Evolutionary conservation across 2,797 vertebrate genomes (phyloP).

Genomic region (Podargus strigoides): DNA sequence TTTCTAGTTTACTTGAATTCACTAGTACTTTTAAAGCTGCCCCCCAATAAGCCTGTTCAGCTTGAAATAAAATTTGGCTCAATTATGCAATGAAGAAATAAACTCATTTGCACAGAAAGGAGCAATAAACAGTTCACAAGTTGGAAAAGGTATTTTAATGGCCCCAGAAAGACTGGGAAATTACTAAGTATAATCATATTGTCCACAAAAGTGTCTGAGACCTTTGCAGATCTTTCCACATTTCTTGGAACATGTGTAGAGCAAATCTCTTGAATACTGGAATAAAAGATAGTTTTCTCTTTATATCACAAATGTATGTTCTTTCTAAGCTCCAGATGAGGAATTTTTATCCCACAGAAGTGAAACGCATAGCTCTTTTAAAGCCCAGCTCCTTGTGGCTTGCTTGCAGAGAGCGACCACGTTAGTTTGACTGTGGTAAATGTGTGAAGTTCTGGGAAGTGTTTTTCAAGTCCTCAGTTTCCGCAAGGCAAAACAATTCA

Average conservation of each 20-base stretch:
- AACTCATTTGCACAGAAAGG: not conserved
- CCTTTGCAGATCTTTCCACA: not conserved
- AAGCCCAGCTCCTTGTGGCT: not conserved
- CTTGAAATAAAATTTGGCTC: not conserved
- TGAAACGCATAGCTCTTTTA: not conserved
- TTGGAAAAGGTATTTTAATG: not conserved
- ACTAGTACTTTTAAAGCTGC: not conserved
- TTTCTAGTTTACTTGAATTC: not conserved
- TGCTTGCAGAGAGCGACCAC: not conserved
- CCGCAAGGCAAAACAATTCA: not conserved
- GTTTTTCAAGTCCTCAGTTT: not conserved
- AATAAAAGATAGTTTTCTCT: not conserved
- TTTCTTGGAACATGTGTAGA: not conserved
- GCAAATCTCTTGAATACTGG: not conserved
- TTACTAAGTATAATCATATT: not conserved
- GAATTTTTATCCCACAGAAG: not conserved
- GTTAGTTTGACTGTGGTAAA: not conserved
- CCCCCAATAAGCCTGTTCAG: not conserved
- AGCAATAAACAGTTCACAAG: not conserved
- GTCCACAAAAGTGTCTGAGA: not conserved
- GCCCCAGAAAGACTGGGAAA: not conserved
- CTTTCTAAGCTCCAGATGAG: not conserved
- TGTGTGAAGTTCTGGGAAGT: not conserved
- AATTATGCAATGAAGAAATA: not conserved
- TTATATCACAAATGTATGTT: not conserved